A percentile compares a stretch with the other conserved stretches of the same genome.
phyloP scores from a whole-genome alignment of 2,888 invertebrate species.

The Coremacera marginata region DNA sequence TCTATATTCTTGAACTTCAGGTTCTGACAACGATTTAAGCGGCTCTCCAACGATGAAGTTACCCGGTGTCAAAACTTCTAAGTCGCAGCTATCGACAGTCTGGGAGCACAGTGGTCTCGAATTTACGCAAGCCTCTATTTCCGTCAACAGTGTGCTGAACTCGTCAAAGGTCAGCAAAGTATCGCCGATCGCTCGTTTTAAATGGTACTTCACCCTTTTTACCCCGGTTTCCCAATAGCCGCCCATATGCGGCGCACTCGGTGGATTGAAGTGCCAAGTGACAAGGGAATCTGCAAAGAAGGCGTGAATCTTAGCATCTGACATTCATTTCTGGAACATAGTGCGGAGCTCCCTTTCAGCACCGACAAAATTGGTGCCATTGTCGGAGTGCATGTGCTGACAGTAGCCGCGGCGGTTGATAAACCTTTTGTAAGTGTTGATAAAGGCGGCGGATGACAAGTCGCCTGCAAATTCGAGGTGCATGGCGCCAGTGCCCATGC shows the following conservation, averaged over 20 bases:
- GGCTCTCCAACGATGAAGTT: slow-evolving; percentile 44
- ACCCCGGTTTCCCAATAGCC: slow-evolving; percentile 19
- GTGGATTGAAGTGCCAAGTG: no score
- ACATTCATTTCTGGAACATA: neutral
- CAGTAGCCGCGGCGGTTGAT: no score
- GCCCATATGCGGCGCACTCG: slow-evolving; percentile 24
- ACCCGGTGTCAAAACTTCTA: slow-evolving; percentile 38
- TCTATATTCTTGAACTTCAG: neutral
- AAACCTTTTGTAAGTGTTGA: no score
- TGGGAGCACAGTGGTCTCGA: no score
- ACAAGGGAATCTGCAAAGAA: slow-evolving; percentile 9
- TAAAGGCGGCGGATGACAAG: no score
- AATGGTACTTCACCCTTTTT: slow-evolving; percentile 16
- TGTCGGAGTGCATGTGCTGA: no score
- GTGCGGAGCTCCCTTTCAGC: slow-evolving; percentile 6
- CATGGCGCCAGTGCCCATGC: slow-evolving; percentile 25
- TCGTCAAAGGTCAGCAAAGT: slow-evolving; percentile 1
- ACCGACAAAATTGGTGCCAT: slow-evolving; percentile 17
- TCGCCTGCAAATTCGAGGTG: slow-evolving; percentile 21
- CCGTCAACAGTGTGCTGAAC: no score
- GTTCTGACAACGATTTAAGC: slow-evolving; percentile 35
- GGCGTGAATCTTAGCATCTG: neutral
- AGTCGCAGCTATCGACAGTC: neutral
- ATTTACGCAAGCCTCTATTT: no score
- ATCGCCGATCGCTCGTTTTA: neutral